Conservation (phyloP, 2,888 invertebrate species). For the Ennomos fuscantarius region DNA sequence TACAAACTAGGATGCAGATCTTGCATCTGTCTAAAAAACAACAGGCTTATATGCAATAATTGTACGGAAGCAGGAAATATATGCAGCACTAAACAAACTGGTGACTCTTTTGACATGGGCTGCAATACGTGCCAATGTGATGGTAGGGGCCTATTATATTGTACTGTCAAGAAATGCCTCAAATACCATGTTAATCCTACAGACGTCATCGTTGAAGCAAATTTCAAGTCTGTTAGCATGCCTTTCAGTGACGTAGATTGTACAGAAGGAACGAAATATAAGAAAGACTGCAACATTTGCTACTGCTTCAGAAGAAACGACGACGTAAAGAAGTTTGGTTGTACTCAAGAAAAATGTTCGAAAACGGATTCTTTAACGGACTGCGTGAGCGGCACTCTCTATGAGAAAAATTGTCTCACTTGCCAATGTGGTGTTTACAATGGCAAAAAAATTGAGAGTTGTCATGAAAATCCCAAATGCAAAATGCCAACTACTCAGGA, state of each 20-base stretch:
- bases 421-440: conserved; percentile 54
- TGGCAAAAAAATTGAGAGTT: conserved; percentile 51
- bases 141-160: conserved; percentile 63
- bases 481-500: neutral
- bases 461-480: conserved; percentile 44
- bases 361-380: neutral
- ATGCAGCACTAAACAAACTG: conserved; percentile 42
- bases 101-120: conserved; percentile 66
- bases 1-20: conserved; percentile 81
- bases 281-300: conserved; percentile 66
- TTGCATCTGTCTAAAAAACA: conserved; percentile 77
- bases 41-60: conserved; percentile 71
- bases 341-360: conserved; percentile 64
- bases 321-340: conserved; percentile 64
- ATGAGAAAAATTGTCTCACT: conserved; percentile 58
- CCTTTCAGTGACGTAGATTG: conserved; percentile 55
- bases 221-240: conserved; percentile 23
- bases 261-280: conserved; percentile 55
- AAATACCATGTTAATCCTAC: conserved; percentile 24
- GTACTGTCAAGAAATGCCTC: conserved; percentile 70
- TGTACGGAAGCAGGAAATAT: conserved; percentile 53
- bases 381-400: conserved; percentile 57
- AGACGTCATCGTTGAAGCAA: conserved; percentile 4
- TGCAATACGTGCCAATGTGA: conserved; percentile 85
- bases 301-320: conserved; percentile 52